A percentile compares a stretch with the other conserved stretches of the same genome.
These are phyloP conservation scores for Lasioglossum leucozonium DNA, from an alignment of 2,888 invertebrate species.

Conservation along the genomic window DNA sequence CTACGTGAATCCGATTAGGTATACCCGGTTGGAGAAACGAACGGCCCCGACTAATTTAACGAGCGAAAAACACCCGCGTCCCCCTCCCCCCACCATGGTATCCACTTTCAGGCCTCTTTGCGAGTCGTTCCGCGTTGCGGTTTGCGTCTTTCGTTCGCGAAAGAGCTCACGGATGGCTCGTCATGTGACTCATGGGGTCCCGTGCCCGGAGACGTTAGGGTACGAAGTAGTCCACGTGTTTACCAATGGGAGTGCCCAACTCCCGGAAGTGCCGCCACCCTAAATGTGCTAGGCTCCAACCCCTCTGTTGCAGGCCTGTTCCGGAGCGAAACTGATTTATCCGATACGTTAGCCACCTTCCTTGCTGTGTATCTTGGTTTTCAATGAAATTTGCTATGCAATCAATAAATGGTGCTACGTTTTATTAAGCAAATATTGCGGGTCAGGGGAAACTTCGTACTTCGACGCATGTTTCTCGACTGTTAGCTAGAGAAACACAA, in stretches of 20 bases:
- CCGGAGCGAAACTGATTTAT: not conserved
- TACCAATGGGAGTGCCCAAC: not conserved
- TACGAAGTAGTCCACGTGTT: not conserved
- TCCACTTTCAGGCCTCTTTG: not conserved
- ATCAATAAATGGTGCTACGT: not conserved
- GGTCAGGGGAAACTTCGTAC: not conserved
- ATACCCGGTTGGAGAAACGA: slow-evolving; percentile 16
- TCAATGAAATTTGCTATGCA: not conserved
- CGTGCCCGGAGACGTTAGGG: not conserved
- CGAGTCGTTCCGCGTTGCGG: not conserved
- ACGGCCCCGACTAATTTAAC: slow-evolving; percentile 27
- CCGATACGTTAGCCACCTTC: no score
- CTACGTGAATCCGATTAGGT: slow-evolving; percentile 34
- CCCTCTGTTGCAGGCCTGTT: not conserved
- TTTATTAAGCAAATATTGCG: not conserved
- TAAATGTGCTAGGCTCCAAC: not conserved
- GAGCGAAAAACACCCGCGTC: slow-evolving; percentile 7
- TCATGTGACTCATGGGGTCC: not conserved
- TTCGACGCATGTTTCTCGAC: not conserved
- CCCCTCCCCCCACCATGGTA: no score
- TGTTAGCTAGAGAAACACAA: not conserved
- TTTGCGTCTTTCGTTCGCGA: not conserved
- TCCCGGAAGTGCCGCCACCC: not conserved
- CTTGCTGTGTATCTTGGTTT: no score
- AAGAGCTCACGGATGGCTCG: not conserved